Conservation (phyloP, 2,888 invertebrate species). For the Stenchaetothrips biformis region DNA sequence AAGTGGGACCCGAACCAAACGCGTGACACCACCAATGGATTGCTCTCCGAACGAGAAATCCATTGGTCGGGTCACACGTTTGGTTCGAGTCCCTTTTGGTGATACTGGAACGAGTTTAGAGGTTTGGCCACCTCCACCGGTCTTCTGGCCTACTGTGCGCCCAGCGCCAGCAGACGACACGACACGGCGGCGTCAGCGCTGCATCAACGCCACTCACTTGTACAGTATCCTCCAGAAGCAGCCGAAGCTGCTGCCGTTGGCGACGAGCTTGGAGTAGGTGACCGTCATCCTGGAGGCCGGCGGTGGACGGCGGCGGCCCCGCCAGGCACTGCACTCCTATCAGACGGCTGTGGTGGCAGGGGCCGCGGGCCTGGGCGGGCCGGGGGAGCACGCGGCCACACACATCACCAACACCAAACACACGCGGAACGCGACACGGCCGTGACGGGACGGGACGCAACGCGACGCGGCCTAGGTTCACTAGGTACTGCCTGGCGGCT, state of each 20-base stretch:
- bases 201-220: constrained; percentile 59
- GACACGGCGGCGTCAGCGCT: not conserved
- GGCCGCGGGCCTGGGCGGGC: not conserved
- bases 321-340: not conserved
- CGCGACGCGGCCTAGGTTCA: not conserved
- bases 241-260: constrained; percentile 87
- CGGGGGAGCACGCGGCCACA: not conserved
- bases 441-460: not conserved
- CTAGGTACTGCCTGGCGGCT: not conserved
- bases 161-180: not conserved
- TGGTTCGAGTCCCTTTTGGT: no score
- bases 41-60: no score
- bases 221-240: constrained; percentile 86
- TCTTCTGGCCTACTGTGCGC: no score
- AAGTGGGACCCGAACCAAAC: no score
- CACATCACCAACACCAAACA: not conserved
- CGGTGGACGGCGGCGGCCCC: not conserved
- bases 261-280: constrained; percentile 84
- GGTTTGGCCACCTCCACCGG: no score
- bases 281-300: constrained; percentile 64
- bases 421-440: not conserved
- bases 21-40: no score
- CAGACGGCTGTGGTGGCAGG: not conserved
- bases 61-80: no score
- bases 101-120: no score